Conservation (phyloP, 2,797 vertebrate species). For the Thalassophryne amazonica region DNA sequence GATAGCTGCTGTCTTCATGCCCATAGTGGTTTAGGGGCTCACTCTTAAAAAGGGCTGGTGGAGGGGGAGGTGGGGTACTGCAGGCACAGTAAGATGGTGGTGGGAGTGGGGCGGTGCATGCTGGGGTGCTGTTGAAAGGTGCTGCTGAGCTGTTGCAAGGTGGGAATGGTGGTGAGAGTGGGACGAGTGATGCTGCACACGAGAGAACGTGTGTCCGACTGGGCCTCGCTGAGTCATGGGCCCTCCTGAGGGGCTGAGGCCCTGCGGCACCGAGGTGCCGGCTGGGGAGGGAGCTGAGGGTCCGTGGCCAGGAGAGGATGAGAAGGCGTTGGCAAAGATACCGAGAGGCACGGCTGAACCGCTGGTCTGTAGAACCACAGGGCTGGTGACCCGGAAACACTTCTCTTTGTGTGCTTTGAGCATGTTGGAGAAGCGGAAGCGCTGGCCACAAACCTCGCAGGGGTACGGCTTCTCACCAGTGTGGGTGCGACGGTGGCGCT, state of each 20-base stretch:
- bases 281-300: conserved; percentile 55
- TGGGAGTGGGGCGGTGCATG: conserved; percentile 74
- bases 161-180: conserved; percentile 87
- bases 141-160: conserved; percentile 68
- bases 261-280: conserved; percentile 76
- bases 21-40: conserved; percentile 94
- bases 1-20: conserved; percentile 86
- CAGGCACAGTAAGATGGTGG: conserved; percentile 84
- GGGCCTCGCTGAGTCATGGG: conserved; percentile 75
- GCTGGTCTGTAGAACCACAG: conserved; percentile 81
- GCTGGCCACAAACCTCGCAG: conserved; percentile 94
- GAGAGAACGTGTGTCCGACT: conserved; percentile 85
- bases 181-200: conserved; percentile 87
- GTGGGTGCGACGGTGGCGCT: conserved; percentile 93
- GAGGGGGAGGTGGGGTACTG: conserved; percentile 89
- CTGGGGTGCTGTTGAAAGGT: conserved; percentile 79
- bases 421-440: conserved; percentile 99
- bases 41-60: conserved; percentile 94
- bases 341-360: conserved; percentile 80
- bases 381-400: conserved; percentile 95
- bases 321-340: conserved; percentile 73
- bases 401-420: conserved; percentile 97
- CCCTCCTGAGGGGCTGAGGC: conserved; percentile 74
- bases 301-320: conserved; percentile 65
- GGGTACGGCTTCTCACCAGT: conserved; percentile 97